Percentiles rank a stretch among this genome's conserved stretches.
These are phyloP conservation scores for Eumeta japonica DNA, from an alignment of 1,140 invertebrate species.

Conservation along the genomic window DNA sequence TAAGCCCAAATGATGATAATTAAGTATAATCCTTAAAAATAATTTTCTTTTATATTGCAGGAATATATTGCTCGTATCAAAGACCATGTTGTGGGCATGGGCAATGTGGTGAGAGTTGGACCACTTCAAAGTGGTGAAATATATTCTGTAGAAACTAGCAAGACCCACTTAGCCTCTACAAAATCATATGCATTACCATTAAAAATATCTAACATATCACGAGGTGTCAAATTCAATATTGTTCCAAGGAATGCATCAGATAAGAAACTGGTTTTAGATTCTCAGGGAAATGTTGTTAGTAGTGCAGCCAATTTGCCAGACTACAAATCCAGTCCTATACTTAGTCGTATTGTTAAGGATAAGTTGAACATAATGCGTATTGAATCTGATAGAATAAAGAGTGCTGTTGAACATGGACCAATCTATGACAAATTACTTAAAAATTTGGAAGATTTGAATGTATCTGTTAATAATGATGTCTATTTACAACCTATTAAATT, in stretches of 20 bases:
- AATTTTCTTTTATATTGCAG: conserved; percentile 39
- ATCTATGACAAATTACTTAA: conserved; percentile 60
- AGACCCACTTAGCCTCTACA: conserved; percentile 31
- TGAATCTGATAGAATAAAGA: conserved; percentile 58
- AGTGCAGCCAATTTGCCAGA: conserved; percentile 52
- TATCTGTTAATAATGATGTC: conserved; percentile 53
- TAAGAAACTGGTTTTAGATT: conserved; percentile 51
- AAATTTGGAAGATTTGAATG: conserved; percentile 55
- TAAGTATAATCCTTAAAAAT: not conserved
- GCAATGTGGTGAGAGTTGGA: conserved; percentile 59
- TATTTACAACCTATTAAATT: conserved; percentile 57
- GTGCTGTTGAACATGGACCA: conserved; percentile 59
- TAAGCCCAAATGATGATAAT: too few relatives aligned
- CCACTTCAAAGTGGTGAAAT: conserved; percentile 50
- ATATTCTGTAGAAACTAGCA: conserved; percentile 43
- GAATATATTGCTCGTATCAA: conserved; percentile 66
- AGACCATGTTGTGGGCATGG: conserved; percentile 64
- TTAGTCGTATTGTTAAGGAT: conserved; percentile 51
- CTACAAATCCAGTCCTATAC: conserved; percentile 47
- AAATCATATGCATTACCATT: conserved; percentile 54
- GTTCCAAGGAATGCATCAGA: conserved; percentile 54
- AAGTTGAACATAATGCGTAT: conserved; percentile 57
- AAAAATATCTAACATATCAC: conserved; percentile 49
- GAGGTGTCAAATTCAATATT: conserved; percentile 51
- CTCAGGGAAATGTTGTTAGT: conserved; percentile 51